Conservation (phyloP, 2,113 vertebrate genomes). For the Eulemur macaco region DNA sequence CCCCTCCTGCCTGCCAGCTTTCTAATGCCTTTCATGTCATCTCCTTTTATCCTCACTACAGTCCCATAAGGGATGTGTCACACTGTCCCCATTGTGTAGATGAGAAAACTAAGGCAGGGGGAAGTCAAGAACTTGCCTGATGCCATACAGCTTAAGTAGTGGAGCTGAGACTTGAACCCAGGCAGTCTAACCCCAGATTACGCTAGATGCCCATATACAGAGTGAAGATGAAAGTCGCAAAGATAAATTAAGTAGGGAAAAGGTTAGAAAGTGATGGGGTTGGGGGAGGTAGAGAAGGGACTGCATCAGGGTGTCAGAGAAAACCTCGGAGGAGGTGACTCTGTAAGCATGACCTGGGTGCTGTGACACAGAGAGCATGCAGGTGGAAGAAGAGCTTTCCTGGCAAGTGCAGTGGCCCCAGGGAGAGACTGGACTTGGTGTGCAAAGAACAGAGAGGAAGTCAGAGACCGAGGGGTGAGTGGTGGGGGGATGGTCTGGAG, state of each 20-base stretch:
- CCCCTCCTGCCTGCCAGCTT: background rate
- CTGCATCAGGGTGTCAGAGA: background rate
- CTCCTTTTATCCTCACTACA: background rate
- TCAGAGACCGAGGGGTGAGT: background rate
- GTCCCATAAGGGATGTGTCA: background rate
- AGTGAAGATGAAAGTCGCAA: background rate
- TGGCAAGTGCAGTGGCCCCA: rapidly evolving
- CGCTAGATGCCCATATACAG: rapidly evolving
- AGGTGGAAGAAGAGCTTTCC: background rate
- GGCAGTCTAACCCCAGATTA: background rate
- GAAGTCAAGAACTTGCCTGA: background rate
- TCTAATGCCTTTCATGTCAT: background rate
- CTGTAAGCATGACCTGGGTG: background rate
- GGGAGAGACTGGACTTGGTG: background rate
- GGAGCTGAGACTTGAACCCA: background rate
- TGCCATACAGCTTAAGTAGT: background rate
- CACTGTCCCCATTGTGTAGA: background rate
- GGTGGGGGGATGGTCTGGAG: rapidly evolving
- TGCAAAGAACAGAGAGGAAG: background rate
- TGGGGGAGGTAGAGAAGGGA: too few species aligned
- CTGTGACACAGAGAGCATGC: background rate
- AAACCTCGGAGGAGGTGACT: background rate
- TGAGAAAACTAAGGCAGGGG: background rate
- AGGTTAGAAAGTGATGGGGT: background rate
- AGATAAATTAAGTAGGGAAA: background rate